These are phyloP conservation scores for Phlogophora meticulosa DNA, from an alignment of 2,888 invertebrate genomes.

Conservation along the genomic window DNA sequence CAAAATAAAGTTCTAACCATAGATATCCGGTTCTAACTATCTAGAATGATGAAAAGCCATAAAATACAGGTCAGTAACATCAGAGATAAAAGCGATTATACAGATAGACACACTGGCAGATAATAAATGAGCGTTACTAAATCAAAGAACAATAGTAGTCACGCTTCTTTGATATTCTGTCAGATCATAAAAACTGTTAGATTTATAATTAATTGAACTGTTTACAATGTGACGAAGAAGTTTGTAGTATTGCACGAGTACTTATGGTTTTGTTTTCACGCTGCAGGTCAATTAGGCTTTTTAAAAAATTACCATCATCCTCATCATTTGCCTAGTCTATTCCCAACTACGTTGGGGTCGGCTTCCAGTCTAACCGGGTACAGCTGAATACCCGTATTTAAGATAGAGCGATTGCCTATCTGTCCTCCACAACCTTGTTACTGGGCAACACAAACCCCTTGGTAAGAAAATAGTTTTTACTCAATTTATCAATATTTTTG, in stretches of 20 bases:
- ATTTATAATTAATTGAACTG: constrained; percentile 3
- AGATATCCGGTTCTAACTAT: neutral
- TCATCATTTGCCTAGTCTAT: no score
- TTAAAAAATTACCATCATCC: no score
- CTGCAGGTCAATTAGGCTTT: constrained; percentile 21
- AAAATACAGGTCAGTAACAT: constrained; percentile 17
- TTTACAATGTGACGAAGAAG: constrained; percentile 4
- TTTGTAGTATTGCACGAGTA: neutral
- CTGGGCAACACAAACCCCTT: no score
- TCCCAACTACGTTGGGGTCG: no score
- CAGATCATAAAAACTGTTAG: constrained; percentile 15
- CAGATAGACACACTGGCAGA: constrained; percentile 2
- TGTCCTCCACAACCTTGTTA: no score
- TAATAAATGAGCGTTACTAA: constrained; percentile 18
- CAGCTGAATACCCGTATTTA: no score
- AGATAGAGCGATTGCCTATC: no score
- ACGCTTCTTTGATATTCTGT: constrained; percentile 8
- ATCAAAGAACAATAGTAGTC: constrained; percentile 23
- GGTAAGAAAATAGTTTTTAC: no score
- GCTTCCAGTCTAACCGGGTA: no score
- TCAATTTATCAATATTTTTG: no score
- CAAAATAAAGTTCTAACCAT: neutral
- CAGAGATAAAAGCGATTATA: constrained; percentile 9
- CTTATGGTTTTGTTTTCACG: constrained; percentile 13
- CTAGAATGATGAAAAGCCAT: neutral